Percentiles rank a stretch among this genome's conserved stretches.
Conservation (phyloP, 2,113 vertebrate genomes). For the Cyphomyrus plagiostoma region DNA sequence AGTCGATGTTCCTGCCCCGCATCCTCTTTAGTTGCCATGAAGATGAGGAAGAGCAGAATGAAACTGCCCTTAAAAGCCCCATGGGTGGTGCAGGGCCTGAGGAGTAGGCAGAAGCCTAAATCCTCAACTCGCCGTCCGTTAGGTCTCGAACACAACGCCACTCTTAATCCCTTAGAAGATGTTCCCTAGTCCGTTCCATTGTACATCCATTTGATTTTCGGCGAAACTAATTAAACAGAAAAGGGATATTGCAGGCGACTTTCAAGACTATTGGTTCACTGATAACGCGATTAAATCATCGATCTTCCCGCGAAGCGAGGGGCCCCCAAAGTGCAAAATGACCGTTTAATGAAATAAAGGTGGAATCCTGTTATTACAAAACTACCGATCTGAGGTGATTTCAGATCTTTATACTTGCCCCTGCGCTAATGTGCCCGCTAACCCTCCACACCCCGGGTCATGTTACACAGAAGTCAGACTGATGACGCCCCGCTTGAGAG, state of each 20-base stretch:
- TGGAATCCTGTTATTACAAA: constrained; percentile 65
- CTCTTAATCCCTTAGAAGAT: constrained; percentile 48
- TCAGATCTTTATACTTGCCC: constrained; percentile 35
- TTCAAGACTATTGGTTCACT: constrained; percentile 59
- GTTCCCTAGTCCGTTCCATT: constrained; percentile 57
- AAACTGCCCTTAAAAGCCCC: background rate
- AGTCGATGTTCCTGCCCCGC: background rate
- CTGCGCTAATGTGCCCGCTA: background rate
- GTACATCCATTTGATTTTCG: constrained; percentile 63
- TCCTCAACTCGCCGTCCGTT: constrained; percentile 46
- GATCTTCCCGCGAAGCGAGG: constrained; percentile 60
- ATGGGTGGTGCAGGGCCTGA: background rate
- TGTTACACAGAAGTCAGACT: constrained; percentile 29
- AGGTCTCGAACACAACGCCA: constrained; percentile 48
- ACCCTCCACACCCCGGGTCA: constrained; percentile 6
- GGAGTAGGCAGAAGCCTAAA: background rate
- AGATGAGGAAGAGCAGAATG: background rate
- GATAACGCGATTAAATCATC: constrained; percentile 68
- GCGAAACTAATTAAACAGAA: constrained; percentile 65
- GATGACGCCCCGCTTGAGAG: background rate
- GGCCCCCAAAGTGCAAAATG: constrained; percentile 65
- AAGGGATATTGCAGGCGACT: constrained; percentile 67
- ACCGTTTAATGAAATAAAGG: constrained; percentile 67
- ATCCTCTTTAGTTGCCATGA: background rate
- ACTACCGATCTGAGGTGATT: constrained; percentile 70